These are phyloP conservation scores for Echiichthys vipera DNA, from an alignment of 2,797 vertebrate genomes.

Conservation along the genomic window DNA sequence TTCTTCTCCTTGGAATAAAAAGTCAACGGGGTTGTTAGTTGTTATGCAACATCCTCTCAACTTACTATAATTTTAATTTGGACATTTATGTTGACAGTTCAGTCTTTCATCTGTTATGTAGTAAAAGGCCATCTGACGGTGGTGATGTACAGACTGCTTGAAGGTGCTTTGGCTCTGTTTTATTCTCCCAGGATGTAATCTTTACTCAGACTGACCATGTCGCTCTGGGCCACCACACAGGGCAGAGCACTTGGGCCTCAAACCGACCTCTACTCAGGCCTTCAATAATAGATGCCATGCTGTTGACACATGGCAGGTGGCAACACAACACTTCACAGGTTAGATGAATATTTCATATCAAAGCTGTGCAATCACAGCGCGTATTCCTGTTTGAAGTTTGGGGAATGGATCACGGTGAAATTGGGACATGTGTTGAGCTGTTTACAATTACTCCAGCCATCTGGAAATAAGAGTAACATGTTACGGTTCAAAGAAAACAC, in stretches of 20 bases:
- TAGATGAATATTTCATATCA: slow-evolving; percentile 86
- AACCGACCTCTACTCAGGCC: slow-evolving; percentile 66
- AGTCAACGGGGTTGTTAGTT: slow-evolving; percentile 9
- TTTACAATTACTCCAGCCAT: slow-evolving; percentile 80
- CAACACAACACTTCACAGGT: slow-evolving; percentile 85
- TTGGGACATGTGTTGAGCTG: slow-evolving; percentile 78
- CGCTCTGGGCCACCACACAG: slow-evolving; percentile 61
- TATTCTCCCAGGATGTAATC: slow-evolving; percentile 57
- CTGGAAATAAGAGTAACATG: slow-evolving; percentile 74
- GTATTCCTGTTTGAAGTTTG: slow-evolving; percentile 82
- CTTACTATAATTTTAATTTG: slow-evolving; percentile 19
- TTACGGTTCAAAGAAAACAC: slow-evolving; percentile 64
- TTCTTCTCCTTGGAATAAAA: slow-evolving; percentile 40
- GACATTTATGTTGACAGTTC: slow-evolving; percentile 23
- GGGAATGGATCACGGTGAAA: slow-evolving; percentile 74
- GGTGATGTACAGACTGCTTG: slow-evolving; percentile 25
- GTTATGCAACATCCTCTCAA: slow-evolving; percentile 10
- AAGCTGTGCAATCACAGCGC: slow-evolving; percentile 83
- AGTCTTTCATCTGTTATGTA: slow-evolving; percentile 24
- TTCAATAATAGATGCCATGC: slow-evolving; percentile 85
- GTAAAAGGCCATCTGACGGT: slow-evolving; percentile 7
- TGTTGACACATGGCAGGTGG: slow-evolving; percentile 84
- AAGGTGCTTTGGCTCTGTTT: slow-evolving; percentile 36
- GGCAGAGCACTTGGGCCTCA: slow-evolving; percentile 58
- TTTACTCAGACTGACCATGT: slow-evolving; percentile 62